phyloP scores from a whole-genome alignment of 2,888 invertebrate species.

The Yponomeuta evonymella region DNA sequence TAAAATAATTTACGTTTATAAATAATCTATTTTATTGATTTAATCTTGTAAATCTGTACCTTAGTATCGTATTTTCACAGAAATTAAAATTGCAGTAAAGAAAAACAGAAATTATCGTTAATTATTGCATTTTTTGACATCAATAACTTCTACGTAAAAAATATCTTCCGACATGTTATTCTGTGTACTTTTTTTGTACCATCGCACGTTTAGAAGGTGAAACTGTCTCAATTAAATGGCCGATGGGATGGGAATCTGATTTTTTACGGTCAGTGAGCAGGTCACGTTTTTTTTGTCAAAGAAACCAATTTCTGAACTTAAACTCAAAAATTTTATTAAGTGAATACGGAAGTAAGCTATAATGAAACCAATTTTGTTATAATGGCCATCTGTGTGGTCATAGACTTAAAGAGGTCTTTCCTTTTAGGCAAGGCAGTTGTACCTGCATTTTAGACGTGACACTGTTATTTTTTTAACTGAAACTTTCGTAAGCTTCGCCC shows the following conservation, averaged over 20 bases:
- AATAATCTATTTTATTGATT: too few species aligned
- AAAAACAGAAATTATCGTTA: too few species aligned
- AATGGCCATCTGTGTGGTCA: neutral
- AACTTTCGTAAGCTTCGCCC: neutral
- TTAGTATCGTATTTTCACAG: too few species aligned
- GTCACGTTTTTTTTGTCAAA: neutral
- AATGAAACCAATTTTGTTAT: neutral
- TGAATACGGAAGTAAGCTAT: too few species aligned
- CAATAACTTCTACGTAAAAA: too few species aligned
- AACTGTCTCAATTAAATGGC: constrained; percentile 6
- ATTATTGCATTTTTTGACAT: too few species aligned
- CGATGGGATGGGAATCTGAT: constrained; percentile 8
- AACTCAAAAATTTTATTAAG: too few species aligned
- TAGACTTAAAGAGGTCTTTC: neutral
- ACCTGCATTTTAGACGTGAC: neutral
- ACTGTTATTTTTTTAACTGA: neutral
- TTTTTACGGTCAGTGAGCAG: constrained; percentile 2
- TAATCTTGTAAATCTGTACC: too few species aligned
- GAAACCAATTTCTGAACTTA: neutral
- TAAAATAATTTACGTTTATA: too few species aligned
- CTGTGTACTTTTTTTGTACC: neutral
- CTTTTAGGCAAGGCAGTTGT: too few species aligned
- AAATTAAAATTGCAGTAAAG: too few species aligned
- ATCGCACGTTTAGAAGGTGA: neutral
- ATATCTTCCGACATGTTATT: too few species aligned